These are phyloP conservation scores for Lepidonotus clava DNA, from an alignment of 2,888 invertebrate genomes.

Conservation along the genomic window DNA sequence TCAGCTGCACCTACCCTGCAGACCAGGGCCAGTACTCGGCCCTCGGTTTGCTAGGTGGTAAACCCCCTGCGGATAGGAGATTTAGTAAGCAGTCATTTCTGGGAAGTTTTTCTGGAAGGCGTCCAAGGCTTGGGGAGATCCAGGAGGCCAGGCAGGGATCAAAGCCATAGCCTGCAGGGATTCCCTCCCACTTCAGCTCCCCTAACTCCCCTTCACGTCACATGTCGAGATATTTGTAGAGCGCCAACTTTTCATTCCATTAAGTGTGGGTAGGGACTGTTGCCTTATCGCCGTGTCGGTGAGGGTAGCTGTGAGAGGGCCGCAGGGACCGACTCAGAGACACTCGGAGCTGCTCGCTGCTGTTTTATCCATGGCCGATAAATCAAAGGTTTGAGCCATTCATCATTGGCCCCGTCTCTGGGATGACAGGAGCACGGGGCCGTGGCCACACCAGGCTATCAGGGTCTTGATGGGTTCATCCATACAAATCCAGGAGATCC, in stretches of 20 bases:
- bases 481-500: not conserved
- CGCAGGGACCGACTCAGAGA: not conserved
- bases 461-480: not conserved
- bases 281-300: not conserved
- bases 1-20: no score
- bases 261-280: not conserved
- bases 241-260: not conserved
- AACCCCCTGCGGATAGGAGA: not conserved
- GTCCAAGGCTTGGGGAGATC: not conserved
- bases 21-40: no score
- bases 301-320: not conserved
- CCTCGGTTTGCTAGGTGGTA: no score
- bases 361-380: not conserved
- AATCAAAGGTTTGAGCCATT: slow-evolving; percentile 21
- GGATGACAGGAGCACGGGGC: not conserved
- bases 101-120: not conserved
- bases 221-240: not conserved
- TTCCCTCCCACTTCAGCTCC: not conserved
- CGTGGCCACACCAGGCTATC: not conserved
- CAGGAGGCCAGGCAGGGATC: not conserved
- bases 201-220: not conserved
- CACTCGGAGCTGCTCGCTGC: not conserved
- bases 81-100: not conserved
- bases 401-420: not conserved
- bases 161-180: not conserved